Evolutionary conservation across 1,140 invertebrate genomes (phyloP).

Genomic region (Solenopsis invicta): DNA sequence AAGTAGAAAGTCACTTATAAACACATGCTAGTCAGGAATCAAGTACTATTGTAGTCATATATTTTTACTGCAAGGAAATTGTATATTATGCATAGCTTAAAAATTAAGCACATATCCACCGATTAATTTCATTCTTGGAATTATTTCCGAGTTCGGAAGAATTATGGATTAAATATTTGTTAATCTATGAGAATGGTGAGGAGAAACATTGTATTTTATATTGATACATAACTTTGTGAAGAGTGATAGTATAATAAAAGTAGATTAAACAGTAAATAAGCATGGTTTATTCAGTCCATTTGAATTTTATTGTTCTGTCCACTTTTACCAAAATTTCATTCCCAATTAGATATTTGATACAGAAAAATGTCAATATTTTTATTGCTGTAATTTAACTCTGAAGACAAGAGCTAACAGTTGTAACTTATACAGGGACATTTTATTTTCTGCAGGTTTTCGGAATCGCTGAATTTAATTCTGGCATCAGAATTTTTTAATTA

Average conservation of each 20-base stretch:
- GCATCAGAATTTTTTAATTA: too few species aligned
- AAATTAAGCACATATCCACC: constrained; percentile 62
- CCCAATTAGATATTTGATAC: background rate
- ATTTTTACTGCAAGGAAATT: constrained; percentile 81
- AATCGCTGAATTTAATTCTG: too few species aligned
- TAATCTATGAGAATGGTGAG: background rate
- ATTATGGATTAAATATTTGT: constrained; percentile 40
- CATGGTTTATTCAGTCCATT: background rate
- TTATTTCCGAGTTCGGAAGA: constrained; percentile 29
- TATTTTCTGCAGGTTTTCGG: too few species aligned
- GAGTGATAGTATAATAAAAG: constrained; percentile 10
- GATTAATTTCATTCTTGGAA: constrained; percentile 13
- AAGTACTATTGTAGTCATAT: constrained; percentile 81
- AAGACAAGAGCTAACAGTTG: too few species aligned
- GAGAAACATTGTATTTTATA: constrained; percentile 26
- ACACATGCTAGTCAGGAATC: constrained; percentile 82
- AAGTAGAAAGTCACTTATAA: constrained; percentile 76
- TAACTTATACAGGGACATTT: too few species aligned
- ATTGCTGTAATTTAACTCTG: background rate
- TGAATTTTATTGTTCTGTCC: background rate
- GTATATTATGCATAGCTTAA: constrained; percentile 63
- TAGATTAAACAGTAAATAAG: constrained; percentile 18
- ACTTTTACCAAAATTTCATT: background rate
- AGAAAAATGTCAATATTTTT: background rate
- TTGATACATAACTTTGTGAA: constrained; percentile 11